A percentile compares a stretch with the other conserved stretches of the same genome.
Evolutionary conservation across 2,888 invertebrate species (phyloP).

Genomic region (Ochlodes sylvanus): DNA sequence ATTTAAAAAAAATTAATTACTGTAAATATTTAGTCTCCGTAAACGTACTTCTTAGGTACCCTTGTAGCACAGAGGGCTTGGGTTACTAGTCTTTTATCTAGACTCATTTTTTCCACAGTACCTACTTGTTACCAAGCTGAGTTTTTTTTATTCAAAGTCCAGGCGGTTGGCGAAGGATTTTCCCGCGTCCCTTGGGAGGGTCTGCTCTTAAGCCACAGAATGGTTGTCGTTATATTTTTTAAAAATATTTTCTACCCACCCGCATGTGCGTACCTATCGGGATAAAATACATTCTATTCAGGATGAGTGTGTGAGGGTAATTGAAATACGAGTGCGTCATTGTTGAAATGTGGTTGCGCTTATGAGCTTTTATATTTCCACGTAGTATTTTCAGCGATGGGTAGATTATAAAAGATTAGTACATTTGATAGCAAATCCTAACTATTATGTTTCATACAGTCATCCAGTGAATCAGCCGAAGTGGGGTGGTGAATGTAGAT

Average conservation of each 20-base stretch:
- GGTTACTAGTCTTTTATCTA: not conserved
- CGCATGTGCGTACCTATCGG: not conserved
- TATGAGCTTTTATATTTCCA: not conserved
- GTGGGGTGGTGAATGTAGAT: no score
- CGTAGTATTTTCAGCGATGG: no score
- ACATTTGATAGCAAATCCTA: no score
- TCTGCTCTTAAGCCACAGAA: not conserved
- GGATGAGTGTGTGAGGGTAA: not conserved
- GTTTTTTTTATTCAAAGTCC: slow-evolving; percentile 1
- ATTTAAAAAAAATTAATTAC: not conserved
- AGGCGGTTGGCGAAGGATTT: not conserved
- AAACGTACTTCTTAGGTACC: not conserved
- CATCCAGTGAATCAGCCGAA: no score
- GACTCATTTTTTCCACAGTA: not conserved
- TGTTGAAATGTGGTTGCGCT: not conserved
- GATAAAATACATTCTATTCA: no score
- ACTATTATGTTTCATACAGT: no score
- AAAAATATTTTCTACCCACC: not conserved
- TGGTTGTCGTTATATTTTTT: not conserved
- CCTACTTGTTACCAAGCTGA: not conserved
- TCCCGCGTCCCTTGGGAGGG: not conserved
- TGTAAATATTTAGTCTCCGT: not conserved
- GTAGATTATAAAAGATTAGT: no score
- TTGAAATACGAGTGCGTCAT: not conserved
- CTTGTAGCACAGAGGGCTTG: not conserved